Base-by-base conservation (phyloP, 2,797 vertebrate genomes). In the Rallus crepitans region DNA sequence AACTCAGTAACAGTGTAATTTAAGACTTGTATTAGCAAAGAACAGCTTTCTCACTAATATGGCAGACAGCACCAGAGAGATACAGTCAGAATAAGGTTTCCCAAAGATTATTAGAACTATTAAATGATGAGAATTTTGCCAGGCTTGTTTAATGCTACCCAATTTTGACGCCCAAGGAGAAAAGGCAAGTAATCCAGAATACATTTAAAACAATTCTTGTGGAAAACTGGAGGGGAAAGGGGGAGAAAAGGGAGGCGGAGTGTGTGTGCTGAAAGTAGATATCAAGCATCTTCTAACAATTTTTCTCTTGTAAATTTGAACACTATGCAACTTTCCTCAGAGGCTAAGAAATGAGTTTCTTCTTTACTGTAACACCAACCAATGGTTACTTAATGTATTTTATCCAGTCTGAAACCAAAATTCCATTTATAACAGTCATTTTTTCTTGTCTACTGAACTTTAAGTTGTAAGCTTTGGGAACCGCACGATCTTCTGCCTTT, bases 11-110 rank as follows among this genome's bases (percentile, higher is more conserved):
- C 27, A 68, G 35, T 2, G 2, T 39, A 81, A 81, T 56, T 86
- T 71, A 84, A 93, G 91, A 93, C 87, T 83, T 15, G 7, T 60
- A 25, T 85, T 52, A 95, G 47, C 47, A 86, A 50, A 89, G 61
- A 94, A 68, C 47, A 90, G 82, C 52, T 77, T 78, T 82, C 53
- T 69, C 42, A 28, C 53, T 90, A 88, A 89, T 37, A 82, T 8
- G 72, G 77, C 83, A 91, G 64, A 93, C 14, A 82, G 84, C 65
- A 83, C 48, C 72, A 77, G 11, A 48, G 30, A 55, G 48, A 89
- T 57, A 88, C 6, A 76, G 20, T 45, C 35, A 95, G 40, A 71
- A 40, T 47, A 56, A 64, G 47, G 47, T 89, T 93, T 78, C n/a
- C 45, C 56, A 75, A 71, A 56, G 47, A 83, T 70, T 53, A 79